A percentile compares a stretch with the other conserved stretches of the same genome.
Evolutionary conservation across 2,888 invertebrate species (phyloP).

Genomic region (Apodemia mormo): DNA sequence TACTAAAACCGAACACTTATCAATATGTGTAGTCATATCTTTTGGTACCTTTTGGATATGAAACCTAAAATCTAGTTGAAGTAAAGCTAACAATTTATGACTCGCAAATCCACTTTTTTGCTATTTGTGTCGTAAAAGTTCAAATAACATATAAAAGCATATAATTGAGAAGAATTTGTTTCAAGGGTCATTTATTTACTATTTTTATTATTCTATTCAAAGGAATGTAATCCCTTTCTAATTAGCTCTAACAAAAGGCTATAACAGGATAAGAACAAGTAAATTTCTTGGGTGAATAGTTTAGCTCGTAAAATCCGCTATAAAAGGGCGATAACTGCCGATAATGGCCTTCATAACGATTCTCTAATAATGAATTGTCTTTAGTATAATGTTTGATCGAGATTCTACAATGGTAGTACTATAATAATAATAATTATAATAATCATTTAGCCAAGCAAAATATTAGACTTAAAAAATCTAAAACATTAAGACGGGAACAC

Average conservation of each 20-base stretch:
- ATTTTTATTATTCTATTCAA: conserved; percentile 4
- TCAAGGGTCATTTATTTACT: not conserved
- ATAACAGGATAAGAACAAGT: conserved; percentile 62
- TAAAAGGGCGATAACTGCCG: conserved; percentile 81
- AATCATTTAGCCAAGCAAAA: conserved; percentile 4
- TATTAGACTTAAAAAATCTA: not conserved
- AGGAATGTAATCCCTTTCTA: conserved; percentile 40
- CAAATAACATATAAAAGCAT: not conserved
- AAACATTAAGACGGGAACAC: no score
- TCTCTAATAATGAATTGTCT: conserved; percentile 81
- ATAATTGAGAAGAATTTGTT: not conserved
- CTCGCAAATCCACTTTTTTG: no score
- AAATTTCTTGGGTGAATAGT: conserved; percentile 78
- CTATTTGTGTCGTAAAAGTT: no score
- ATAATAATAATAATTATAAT: conserved; percentile 31
- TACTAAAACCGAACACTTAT: no score
- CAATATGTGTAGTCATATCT: no score
- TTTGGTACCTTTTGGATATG: no score
- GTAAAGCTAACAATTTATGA: no score
- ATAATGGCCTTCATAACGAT: conserved; percentile 75
- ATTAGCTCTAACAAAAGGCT: conserved; percentile 65
- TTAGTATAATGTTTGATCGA: conserved; percentile 73
- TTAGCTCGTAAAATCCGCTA: conserved; percentile 78
- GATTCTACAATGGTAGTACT: conserved; percentile 36
- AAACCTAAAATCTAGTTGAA: no score